Conservation (phyloP, 2,113 vertebrate species). For the Hassar affinis region DNA sequence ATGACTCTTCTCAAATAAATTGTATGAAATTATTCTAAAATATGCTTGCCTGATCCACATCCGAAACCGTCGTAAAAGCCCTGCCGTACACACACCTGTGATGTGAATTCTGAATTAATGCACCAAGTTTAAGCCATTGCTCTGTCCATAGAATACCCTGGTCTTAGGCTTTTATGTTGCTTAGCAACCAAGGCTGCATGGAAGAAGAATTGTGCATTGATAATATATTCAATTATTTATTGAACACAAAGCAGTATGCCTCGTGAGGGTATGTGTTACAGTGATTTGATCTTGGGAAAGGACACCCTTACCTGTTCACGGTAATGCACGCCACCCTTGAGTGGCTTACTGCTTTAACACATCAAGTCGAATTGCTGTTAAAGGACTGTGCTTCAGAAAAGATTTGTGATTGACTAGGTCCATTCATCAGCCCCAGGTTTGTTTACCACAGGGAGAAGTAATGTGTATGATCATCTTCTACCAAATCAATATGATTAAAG, state of each 20-base stretch:
- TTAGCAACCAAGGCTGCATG: constrained; percentile 1
- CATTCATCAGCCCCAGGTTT: neutral
- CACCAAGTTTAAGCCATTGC: neutral
- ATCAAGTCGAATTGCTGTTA: neutral
- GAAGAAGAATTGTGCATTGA: constrained; percentile 2
- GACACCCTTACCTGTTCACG: neutral
- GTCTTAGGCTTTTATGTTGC: neutral
- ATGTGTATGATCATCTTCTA: neutral
- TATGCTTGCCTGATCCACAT: neutral
- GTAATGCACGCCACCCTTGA: neutral
- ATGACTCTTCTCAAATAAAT: neutral
- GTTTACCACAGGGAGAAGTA: neutral
- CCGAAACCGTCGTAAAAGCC: neutral
- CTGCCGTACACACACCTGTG: neutral
- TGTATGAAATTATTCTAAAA: no score
- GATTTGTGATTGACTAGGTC: neutral
- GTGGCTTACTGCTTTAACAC: neutral
- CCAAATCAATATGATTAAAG: neutral
- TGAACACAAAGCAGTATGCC: neutral
- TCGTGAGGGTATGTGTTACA: neutral
- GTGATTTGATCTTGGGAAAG: neutral
- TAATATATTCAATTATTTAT: neutral
- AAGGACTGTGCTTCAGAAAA: neutral
- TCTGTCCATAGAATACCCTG: neutral
- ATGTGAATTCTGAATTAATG: neutral